phyloP scores from a whole-genome alignment of 2,888 invertebrate species.

The Thecocarcelia acutangulata region DNA sequence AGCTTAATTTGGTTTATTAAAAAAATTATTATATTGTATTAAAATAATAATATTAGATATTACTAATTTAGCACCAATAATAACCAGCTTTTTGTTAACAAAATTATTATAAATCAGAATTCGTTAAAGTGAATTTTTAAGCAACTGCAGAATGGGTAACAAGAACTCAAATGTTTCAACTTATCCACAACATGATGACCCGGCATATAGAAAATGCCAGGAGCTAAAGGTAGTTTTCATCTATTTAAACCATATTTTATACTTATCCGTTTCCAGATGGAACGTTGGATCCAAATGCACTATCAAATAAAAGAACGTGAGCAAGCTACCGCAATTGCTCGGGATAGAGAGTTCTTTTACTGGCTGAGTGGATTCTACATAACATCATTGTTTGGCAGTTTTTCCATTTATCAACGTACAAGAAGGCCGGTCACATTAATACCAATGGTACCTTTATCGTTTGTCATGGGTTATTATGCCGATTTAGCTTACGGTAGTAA shows the following conservation, averaged over 20 bases:
- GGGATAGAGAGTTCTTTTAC: constrained; percentile 87
- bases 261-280: constrained; percentile 83
- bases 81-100: too few species aligned
- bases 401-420: constrained; percentile 84
- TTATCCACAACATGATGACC: constrained; percentile 76
- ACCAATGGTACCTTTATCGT: constrained; percentile 88
- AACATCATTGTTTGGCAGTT: constrained; percentile 82
- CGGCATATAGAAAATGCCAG: constrained; percentile 76
- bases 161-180: constrained; percentile 71
- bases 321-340: constrained; percentile 87
- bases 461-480: constrained; percentile 87
- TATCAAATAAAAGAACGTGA: constrained; percentile 89
- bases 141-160: constrained; percentile 73
- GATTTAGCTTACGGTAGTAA: constrained; percentile 91
- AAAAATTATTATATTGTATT: too few species aligned
- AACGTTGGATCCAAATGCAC: constrained; percentile 90
- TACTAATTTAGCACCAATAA: too few species aligned
- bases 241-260: background rate
- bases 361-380: constrained; percentile 88
- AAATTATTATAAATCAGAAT: too few species aligned
- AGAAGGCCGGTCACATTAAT: constrained; percentile 84
- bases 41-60: too few species aligned
- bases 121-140: constrained; percentile 22
- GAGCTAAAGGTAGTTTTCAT: constrained; percentile 74
- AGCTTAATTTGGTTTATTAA: too few species aligned